These are phyloP conservation scores for Cheilosia pagana DNA, from an alignment of 2,888 invertebrate genomes.

Conservation along the genomic window DNA sequence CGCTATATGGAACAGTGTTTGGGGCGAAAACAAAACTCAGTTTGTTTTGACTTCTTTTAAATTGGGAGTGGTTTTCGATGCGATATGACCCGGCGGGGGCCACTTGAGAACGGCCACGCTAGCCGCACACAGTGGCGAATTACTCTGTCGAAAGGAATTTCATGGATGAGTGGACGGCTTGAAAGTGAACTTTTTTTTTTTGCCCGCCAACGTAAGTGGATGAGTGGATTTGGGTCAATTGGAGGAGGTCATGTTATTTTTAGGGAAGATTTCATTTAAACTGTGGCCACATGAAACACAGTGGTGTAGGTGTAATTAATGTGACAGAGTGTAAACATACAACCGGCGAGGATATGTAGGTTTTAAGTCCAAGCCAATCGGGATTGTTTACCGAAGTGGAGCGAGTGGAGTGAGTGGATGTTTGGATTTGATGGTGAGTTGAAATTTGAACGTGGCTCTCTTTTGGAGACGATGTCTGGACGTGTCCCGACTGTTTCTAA, in stretches of 20 bases:
- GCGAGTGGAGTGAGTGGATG: neutral
- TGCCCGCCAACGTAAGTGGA: constrained; percentile 33
- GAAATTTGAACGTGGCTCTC: no score
- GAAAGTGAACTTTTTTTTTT: constrained; percentile 10
- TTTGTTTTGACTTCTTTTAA: constrained; percentile 34
- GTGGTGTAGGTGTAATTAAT: constrained; percentile 31
- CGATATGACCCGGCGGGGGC: constrained; percentile 36
- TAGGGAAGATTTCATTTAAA: constrained; percentile 41
- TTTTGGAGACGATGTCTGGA: no score
- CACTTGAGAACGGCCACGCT: constrained; percentile 26
- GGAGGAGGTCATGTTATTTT: constrained; percentile 62
- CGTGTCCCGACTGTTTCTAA: no score
- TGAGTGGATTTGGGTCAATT: constrained; percentile 68
- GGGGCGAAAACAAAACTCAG: constrained; percentile 1
- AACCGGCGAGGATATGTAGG: neutral
- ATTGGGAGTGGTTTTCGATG: constrained; percentile 53
- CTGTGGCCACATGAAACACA: constrained; percentile 1
- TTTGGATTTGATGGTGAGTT: no score
- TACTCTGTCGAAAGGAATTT: constrained; percentile 46
- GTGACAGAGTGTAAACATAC: constrained; percentile 20
- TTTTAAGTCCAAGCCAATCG: constrained; percentile 1
- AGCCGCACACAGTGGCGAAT: constrained; percentile 13
- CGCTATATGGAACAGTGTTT: constrained; percentile 16
- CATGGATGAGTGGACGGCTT: constrained; percentile 27
- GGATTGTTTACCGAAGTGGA: neutral